These are phyloP conservation scores for Torymus texanus DNA, from an alignment of 2,888 invertebrate species.

Conservation along the genomic window DNA sequence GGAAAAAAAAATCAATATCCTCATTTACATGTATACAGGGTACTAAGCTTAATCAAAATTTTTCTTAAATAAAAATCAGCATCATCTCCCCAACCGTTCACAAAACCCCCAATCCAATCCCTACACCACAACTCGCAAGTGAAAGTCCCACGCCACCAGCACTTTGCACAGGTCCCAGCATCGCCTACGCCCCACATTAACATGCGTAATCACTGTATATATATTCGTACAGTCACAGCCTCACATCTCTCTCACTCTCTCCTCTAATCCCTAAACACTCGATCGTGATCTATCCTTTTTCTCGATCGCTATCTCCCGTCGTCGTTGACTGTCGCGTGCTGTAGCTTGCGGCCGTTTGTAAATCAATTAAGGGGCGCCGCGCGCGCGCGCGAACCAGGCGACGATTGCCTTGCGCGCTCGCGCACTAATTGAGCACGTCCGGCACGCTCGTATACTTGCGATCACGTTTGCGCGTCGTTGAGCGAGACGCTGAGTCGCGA, in stretches of 20 bases:
- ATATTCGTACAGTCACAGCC: not conserved
- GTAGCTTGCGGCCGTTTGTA: constrained; percentile 60
- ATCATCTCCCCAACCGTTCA: too few relatives aligned
- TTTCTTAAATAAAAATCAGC: too few relatives aligned
- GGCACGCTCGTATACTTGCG: constrained; percentile 1
- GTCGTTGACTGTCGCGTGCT: constrained; percentile 38
- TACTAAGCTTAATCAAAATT: too few relatives aligned
- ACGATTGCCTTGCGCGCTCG: constrained; percentile 28
- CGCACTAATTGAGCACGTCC: constrained; percentile 61
- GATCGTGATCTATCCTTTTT: constrained; percentile 59
- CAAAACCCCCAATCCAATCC: too few relatives aligned
- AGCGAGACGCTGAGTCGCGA: not conserved
- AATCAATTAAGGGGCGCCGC: constrained; percentile 63
- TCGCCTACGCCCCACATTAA: not conserved
- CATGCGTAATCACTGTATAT: constrained; percentile 34
- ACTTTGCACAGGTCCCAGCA: too few relatives aligned
- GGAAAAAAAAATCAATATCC: too few relatives aligned
- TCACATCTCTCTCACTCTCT: not conserved
- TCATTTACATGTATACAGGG: too few relatives aligned
- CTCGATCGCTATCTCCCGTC: constrained; percentile 59
- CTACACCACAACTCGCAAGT: too few relatives aligned
- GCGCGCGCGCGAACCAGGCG: constrained; percentile 31
- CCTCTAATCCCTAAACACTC: constrained; percentile 8
- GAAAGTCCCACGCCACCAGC: too few relatives aligned
- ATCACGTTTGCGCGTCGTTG: not conserved